Conservation (phyloP, 2,797 vertebrate genomes). For the Pantherophis alleghaniensis region DNA sequence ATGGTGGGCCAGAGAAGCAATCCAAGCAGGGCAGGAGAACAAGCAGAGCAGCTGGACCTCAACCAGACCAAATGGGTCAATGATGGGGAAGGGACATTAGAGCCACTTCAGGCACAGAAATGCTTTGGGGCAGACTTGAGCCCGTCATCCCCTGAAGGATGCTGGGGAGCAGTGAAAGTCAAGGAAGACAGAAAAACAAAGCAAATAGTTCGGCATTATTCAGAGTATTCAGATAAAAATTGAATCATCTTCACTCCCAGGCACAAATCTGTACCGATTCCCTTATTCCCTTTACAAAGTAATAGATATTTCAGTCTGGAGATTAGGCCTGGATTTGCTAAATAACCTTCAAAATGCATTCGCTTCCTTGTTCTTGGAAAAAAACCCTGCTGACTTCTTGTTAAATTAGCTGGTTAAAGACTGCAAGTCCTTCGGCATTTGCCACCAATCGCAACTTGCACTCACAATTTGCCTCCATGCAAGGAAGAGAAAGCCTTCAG, state of each 20-base stretch:
- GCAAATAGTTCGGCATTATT: not conserved
- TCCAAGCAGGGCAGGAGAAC: not conserved
- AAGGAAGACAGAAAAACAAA: not conserved
- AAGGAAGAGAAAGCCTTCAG: not conserved
- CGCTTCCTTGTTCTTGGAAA: conserved; percentile 29
- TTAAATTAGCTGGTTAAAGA: conserved; percentile 47
- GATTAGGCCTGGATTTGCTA: conserved; percentile 31
- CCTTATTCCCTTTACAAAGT: not conserved
- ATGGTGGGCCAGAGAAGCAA: not conserved
- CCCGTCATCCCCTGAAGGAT: not conserved
- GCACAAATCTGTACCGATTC: not conserved
- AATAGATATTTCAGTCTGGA: conserved; percentile 33
- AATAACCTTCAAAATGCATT: conserved; percentile 48
- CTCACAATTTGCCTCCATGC: conserved; percentile 15
- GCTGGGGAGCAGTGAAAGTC: not conserved
- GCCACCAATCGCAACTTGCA: not conserved
- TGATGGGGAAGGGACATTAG: not conserved
- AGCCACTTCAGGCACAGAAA: not conserved
- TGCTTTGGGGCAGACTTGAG: not conserved
- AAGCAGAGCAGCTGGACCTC: not conserved
- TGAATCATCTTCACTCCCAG: not conserved
- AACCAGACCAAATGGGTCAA: not conserved
- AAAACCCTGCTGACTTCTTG: conserved; percentile 29
- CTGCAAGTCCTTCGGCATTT: conserved; percentile 8
- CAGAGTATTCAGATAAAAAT: not conserved